Evolutionary conservation across 2,797 vertebrate genomes (phyloP).

Genomic region (Pyrrhura leucotis): DNA sequence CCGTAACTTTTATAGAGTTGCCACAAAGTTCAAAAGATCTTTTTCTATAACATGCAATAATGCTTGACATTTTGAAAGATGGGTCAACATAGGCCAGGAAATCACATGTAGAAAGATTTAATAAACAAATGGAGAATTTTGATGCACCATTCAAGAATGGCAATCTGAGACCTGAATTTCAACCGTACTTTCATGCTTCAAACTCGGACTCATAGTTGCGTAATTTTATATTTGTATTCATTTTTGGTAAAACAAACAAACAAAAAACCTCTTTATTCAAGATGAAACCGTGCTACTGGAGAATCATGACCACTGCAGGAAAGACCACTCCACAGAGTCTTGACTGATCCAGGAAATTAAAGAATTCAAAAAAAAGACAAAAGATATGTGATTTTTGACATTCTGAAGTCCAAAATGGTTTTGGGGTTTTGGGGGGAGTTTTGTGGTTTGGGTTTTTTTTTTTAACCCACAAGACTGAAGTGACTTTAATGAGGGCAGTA

Average conservation of each 20-base stretch:
- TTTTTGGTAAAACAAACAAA: neutral
- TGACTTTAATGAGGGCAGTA: neutral
- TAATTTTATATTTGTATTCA: neutral
- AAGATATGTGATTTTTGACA: neutral
- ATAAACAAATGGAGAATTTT: neutral
- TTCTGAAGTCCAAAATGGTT: neutral
- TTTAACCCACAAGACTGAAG: neutral
- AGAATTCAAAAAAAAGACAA: neutral
- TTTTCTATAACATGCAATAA: neutral
- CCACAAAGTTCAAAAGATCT: neutral
- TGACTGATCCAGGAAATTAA: neutral
- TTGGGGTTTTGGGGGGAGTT: neutral
- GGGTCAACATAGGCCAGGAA: neutral
- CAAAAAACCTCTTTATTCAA: neutral
- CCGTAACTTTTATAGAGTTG: neutral
- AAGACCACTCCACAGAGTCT: neutral
- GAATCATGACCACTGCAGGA: neutral
- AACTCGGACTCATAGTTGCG: neutral
- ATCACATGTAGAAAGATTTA: neutral
- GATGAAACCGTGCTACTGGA: neutral
- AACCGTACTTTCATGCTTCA: neutral
- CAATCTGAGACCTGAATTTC: neutral
- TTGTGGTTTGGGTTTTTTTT: no score
- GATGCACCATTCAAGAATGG: neutral
- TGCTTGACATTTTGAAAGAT: neutral